Conservation (phyloP, 2,797 vertebrate genomes). For the Linurgus olivaceus region DNA sequence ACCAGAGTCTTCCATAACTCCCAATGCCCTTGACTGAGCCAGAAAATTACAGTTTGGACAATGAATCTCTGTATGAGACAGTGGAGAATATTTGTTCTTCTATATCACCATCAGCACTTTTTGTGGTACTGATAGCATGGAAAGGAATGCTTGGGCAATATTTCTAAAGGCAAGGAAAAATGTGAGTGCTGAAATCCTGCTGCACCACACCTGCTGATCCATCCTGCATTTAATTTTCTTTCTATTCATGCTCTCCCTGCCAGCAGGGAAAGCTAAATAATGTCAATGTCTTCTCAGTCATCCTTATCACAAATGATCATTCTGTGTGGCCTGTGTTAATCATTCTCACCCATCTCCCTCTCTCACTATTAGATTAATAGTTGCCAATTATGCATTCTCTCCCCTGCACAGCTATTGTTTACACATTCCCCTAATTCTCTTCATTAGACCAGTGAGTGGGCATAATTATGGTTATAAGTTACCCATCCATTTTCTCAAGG, state of each 20-base stretch:
- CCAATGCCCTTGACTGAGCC: neutral
- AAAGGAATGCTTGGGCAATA: neutral
- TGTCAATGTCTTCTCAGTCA: conserved; percentile 50
- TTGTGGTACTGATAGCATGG: neutral
- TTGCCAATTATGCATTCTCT: conserved; percentile 66
- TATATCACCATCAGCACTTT: neutral
- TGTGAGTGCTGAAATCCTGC: neutral
- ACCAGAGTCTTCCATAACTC: neutral
- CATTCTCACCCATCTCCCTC: conserved; percentile 36
- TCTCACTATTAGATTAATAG: conserved; percentile 75
- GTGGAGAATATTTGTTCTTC: neutral
- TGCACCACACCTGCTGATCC: neutral
- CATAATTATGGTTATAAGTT: conserved; percentile 70
- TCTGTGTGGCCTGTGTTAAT: conserved; percentile 65
- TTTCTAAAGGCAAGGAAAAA: neutral
- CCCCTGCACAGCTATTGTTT: conserved; percentile 64
- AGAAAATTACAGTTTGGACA: neutral
- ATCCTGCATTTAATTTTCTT: conserved; percentile 41
- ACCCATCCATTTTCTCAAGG: conserved; percentile 67
- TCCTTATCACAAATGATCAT: conserved; percentile 62
- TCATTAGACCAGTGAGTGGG: conserved; percentile 70
- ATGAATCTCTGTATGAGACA: neutral
- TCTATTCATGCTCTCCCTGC: conserved; percentile 4
- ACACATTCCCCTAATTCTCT: conserved; percentile 70
- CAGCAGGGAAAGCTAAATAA: conserved; percentile 45